Base-by-base conservation (phyloP, 2,888 invertebrate species). In the Agelastica alni region DNA sequence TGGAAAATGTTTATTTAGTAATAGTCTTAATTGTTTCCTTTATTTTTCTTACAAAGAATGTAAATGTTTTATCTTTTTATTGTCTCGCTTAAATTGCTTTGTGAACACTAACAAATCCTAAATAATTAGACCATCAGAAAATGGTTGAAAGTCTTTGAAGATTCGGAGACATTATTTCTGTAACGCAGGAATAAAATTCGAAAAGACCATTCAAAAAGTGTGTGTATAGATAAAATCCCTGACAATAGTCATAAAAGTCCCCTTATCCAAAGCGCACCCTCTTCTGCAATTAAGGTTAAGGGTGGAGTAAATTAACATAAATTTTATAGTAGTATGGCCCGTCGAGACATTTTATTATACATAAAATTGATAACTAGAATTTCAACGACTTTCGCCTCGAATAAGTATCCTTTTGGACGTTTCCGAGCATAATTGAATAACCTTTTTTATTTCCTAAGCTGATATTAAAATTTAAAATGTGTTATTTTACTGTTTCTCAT, bases 291-390 rank as follows among this genome's bases (percentile, higher is more conserved):
- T 39, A 39, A 39, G 37, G 37, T 39, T 39, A 39, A 39, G 37
- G 37, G 37, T 39, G 37, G 37, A 39, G 37, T 39, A 39, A 39
- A 39, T 39, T 39, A 39, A 39, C 37, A 39, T 39, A 39, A 39
- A 39, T 39, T 39, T 39, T 39, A 39, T 39, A 39, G 37, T 10
- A 39, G 20, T 39, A 18, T 18, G 37, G 20, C 37, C 37, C 12
- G 37, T 39, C 37, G 37, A 39, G 37, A 39, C 37, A 39, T 39
- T 39, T 39, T 39, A 39, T 39, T 39, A 12, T 39, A 39, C 37
- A 39, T 39, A 39, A 39, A 39, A 39, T 39, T 39, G 37, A 39
- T 39, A 39, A 39, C 37, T 39, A 39, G 37, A 39, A 20, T 39
- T 39, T 39, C 17, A 39, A 39, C 37, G 37, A 39, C 37, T 39